These are phyloP conservation scores for Allobates femoralis DNA, from an alignment of 2,797 vertebrate genomes.

Conservation along the genomic window DNA sequence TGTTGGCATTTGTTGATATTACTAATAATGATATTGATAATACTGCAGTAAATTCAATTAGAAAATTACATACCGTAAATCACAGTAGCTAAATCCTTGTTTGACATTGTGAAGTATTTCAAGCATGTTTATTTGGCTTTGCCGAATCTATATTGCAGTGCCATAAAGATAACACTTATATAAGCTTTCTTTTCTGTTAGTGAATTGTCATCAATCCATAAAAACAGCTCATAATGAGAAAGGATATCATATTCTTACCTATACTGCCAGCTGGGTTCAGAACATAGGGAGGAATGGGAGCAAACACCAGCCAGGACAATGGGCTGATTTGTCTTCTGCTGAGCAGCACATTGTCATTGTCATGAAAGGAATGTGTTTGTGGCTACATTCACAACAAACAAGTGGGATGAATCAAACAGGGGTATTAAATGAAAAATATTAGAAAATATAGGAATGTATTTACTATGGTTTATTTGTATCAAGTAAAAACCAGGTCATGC, in stretches of 20 bases:
- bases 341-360: slow-evolving; percentile 28
- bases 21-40: no score
- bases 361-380: neutral
- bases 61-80: neutral
- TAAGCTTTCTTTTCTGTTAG: neutral
- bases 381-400: neutral
- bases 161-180: slow-evolving; percentile 20
- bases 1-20: no score
- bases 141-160: neutral
- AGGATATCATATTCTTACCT: neutral
- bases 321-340: slow-evolving; percentile 13
- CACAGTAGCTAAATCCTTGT: neutral
- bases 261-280: neutral
- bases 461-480: no score
- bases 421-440: no score
- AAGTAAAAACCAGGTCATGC: no score
- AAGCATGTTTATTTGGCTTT: neutral
- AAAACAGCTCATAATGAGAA: neutral
- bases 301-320: neutral
- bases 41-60: no score
- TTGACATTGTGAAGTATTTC: neutral
- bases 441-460: no score
- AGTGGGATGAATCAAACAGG: no score
- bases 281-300: neutral
- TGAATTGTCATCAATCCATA: neutral